Conservation (phyloP, 1,140 invertebrate species). For the Vanessa tameamea region DNA sequence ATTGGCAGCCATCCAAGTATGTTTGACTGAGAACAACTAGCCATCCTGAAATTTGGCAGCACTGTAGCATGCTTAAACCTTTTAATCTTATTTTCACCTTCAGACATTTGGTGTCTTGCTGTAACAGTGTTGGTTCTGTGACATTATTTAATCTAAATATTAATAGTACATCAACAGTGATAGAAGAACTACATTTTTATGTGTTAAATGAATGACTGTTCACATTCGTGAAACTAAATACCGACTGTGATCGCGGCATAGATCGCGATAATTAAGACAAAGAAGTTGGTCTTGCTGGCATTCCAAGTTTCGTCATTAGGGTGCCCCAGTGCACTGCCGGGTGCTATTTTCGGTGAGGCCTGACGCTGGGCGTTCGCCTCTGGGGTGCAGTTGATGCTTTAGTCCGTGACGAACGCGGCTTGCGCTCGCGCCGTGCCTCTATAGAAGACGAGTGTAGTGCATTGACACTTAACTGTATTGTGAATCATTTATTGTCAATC, state of each 20-base stretch:
- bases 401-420: slow-evolving; percentile 63
- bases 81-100: slow-evolving; percentile 69
- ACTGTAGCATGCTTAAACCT: slow-evolving; percentile 51
- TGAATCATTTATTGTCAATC: slow-evolving; percentile 72
- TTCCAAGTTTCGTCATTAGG: slow-evolving; percentile 64
- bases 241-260: background rate
- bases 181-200: background rate
- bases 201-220: background rate
- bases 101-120: slow-evolving; percentile 42
- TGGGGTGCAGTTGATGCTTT: slow-evolving; percentile 64
- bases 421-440: slow-evolving; percentile 58
- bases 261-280: slow-evolving; percentile 23
- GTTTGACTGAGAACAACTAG: slow-evolving; percentile 48
- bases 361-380: slow-evolving; percentile 63
- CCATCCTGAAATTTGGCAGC: slow-evolving; percentile 69
- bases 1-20: slow-evolving; percentile 62
- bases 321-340: slow-evolving; percentile 72
- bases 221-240: background rate
- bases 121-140: background rate
- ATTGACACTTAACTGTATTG: slow-evolving; percentile 77
- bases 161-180: background rate
- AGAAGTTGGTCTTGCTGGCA: slow-evolving; percentile 24
- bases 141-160: background rate
- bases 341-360: slow-evolving; percentile 71
- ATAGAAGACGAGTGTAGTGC: slow-evolving; percentile 72